Evolutionary conservation across 2,113 vertebrate species (phyloP).

Genomic region (Mastomys coucha): DNA sequence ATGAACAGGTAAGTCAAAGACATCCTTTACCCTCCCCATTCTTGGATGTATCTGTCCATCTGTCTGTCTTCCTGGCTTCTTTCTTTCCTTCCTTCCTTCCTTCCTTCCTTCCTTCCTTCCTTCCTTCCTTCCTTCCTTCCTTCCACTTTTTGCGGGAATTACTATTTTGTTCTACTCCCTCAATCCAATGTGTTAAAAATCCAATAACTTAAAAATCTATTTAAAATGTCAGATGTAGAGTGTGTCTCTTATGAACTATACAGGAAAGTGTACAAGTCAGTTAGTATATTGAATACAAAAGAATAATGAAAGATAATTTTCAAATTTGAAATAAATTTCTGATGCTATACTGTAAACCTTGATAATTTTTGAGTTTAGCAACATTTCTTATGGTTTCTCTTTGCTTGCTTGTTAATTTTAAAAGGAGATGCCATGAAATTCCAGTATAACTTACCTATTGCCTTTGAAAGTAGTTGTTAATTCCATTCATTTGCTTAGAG

Average conservation of each 20-base stretch:
- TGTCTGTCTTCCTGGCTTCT: too few relatives aligned
- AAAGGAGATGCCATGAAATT: not conserved
- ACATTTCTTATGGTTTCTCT: not conserved
- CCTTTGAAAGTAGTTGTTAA: not conserved
- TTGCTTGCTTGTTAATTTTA: too few relatives aligned
- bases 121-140: too few relatives aligned
- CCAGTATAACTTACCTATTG: not conserved
- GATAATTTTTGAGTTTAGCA: not conserved
- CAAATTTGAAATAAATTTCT: not conserved
- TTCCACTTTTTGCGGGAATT: not conserved
- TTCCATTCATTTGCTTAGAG: constrained; percentile 32
- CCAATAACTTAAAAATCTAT: not conserved
- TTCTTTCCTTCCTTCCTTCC: too few relatives aligned
- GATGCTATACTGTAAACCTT: not conserved
- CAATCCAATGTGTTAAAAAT: not conserved
- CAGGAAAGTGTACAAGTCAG: not conserved
- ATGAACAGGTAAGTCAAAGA: not conserved
- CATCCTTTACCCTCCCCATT: not conserved
- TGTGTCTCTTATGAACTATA: not conserved
- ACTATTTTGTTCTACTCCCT: not conserved
- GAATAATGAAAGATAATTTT: not conserved
- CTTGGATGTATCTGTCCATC: not conserved
- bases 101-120: too few relatives aligned
- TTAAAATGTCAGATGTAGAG: not conserved
- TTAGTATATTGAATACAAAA: not conserved